Evolutionary conservation across 1,140 invertebrate genomes (phyloP).

Genomic region (Odontomachus brunneus): DNA sequence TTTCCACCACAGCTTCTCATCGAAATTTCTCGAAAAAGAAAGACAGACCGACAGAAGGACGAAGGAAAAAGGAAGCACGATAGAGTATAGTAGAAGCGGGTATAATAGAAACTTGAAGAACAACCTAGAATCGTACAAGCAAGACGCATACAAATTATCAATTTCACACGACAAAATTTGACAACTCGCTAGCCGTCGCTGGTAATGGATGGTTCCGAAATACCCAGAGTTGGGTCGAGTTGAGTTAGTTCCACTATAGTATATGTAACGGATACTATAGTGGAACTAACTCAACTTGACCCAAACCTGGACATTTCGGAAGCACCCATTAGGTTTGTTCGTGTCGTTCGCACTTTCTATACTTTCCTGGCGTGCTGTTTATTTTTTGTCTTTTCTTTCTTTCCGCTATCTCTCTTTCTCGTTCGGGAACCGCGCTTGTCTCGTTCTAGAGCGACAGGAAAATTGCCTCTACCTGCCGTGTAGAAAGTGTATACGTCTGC

Average conservation of each 20-base stretch:
- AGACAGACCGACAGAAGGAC: not conserved
- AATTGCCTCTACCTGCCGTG: not conserved
- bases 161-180: too few relatives aligned
- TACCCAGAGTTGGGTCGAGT: too few relatives aligned
- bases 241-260: too few relatives aligned
- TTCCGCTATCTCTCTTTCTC: too few relatives aligned
- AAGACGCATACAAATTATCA: not conserved
- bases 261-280: too few relatives aligned
- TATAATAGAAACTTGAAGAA: not conserved
- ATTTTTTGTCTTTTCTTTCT: not conserved
- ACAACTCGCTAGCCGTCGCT: not conserved
- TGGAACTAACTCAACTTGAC: too few relatives aligned
- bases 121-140: not conserved
- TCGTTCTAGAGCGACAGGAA: not conserved
- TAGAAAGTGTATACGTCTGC: not conserved
- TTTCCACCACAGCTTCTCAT: constrained; percentile 13
- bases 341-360: not conserved
- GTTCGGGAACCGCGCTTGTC: not conserved
- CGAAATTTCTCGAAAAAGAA: not conserved
- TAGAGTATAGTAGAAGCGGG: not conserved
- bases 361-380: not conserved
- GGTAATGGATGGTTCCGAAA: too few relatives aligned
- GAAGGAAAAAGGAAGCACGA: not conserved
- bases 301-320: too few relatives aligned
- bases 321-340: too few relatives aligned